Percentiles rank a stretch among this genome's conserved stretches.
Evolutionary conservation across 2,888 invertebrate genomes (phyloP).

Genomic region (Drosophila formosana): DNA sequence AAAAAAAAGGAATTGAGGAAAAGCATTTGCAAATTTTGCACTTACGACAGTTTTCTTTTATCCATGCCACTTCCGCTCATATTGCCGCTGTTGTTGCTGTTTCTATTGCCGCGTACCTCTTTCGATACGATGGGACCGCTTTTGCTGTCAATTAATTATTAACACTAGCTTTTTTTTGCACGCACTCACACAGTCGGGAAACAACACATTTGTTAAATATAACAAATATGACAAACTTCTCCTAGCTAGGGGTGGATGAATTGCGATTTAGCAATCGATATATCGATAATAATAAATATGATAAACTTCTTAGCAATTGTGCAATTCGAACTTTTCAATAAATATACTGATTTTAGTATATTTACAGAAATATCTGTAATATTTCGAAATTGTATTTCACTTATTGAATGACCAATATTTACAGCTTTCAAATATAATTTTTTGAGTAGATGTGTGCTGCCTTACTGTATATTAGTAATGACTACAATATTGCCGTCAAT

Average conservation of each 20-base stretch:
- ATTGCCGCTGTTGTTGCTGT: constrained; percentile 53
- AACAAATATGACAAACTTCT: constrained; percentile 50
- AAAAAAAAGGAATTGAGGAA: constrained; percentile 50
- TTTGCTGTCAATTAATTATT: constrained; percentile 52
- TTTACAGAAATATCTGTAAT: too few relatives aligned
- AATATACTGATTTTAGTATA: too few relatives aligned
- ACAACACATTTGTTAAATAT: constrained; percentile 62
- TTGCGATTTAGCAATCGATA: neutral
- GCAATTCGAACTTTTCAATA: too few relatives aligned
- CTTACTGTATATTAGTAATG: too few relatives aligned
- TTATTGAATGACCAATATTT: too few relatives aligned
- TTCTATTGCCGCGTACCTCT: constrained; percentile 45
- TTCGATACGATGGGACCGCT: constrained; percentile 39
- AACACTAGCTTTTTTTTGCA: constrained; percentile 55
- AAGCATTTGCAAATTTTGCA: constrained; percentile 55
- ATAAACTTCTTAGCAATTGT: too few relatives aligned
- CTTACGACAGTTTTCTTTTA: constrained; percentile 86
- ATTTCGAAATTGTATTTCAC: too few relatives aligned
- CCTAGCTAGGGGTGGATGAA: neutral
- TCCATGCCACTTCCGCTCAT: constrained; percentile 84
- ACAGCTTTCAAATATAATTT: too few relatives aligned
- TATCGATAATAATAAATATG: neutral
- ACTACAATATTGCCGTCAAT: too few relatives aligned
- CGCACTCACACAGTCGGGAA: constrained; percentile 55
- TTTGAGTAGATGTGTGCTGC: too few relatives aligned